phyloP scores from a whole-genome alignment of 2,888 invertebrate species.

The Drosophila neutralis region DNA sequence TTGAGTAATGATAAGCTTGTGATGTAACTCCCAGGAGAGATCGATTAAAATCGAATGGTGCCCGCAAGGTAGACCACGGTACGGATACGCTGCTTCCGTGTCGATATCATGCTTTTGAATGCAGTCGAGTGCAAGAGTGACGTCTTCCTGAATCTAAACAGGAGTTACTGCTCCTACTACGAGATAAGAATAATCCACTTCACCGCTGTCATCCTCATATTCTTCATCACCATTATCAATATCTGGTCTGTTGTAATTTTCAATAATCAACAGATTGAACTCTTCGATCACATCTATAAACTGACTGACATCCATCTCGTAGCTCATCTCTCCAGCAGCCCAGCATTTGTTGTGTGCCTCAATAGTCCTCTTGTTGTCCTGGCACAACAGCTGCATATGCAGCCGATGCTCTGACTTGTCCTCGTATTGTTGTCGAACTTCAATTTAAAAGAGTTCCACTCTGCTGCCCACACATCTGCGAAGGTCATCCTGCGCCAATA shows the following conservation, averaged over 20 bases:
- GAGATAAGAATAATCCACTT: background rate
- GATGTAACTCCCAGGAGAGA: no score
- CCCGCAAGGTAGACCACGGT: constrained; percentile 20
- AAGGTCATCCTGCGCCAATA: constrained; percentile 1
- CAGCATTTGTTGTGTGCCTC: constrained; percentile 32
- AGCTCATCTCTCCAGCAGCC: constrained; percentile 18
- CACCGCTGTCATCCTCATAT: background rate
- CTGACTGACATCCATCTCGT: constrained; percentile 41
- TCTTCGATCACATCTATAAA: constrained; percentile 26
- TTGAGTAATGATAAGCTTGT: background rate
- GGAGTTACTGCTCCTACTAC: constrained; percentile 27
- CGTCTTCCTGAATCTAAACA: constrained; percentile 26
- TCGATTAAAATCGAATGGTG: no score
- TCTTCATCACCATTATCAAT: background rate
- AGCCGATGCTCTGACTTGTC: background rate
- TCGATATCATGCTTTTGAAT: constrained; percentile 22
- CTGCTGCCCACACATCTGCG: constrained; percentile 10
- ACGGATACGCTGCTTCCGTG: constrained; percentile 31
- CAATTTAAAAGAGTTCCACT: constrained; percentile 29
- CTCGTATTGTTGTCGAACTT: constrained; percentile 26
- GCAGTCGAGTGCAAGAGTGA: constrained; percentile 6
- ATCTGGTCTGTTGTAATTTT: background rate
- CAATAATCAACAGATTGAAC: background rate
- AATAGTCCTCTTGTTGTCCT: constrained; percentile 24
- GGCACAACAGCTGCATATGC: constrained; percentile 12